Evolutionary conservation across 2,797 vertebrate genomes (phyloP), one percentile per base, ranked within the genome.

Genomic region (Diglossa cyanea): DNA sequence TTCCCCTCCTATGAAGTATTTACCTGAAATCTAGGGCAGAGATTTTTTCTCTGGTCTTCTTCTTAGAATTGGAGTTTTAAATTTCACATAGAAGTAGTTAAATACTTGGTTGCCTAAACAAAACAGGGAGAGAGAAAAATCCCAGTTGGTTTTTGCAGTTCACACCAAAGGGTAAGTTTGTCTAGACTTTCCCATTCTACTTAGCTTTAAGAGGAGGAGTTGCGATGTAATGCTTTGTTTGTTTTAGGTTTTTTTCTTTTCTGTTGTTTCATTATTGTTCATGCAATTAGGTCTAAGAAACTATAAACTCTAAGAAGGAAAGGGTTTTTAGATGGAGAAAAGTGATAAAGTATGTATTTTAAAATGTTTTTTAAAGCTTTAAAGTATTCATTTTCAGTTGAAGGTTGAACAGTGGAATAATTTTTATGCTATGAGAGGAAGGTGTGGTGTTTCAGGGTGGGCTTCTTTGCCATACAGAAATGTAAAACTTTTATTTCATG

Each of bases 241-340:
- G 8, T 57, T 63, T 63, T 0, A 1, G 13, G 13, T 17, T 25
- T n/a, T 39, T 75, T 44, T 31, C 0, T 0, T 55, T 12, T 12
- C 20, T n/a, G 13, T 57, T 86, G 10, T 58, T 58, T 87, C 51
- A 17, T 33, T 78, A 31, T 63, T 75, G 16, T 68, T 67, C 11
- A 44, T 76, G 48, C 40, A 70, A 14, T 11, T 47, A 66, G 4
- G 3, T 73, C 24, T 72, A 42, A 71, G 37, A 77, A 90, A 48
- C 11, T 21, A 21, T 45, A 61, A 57, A 4, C 13, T 83, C 7
- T 19, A 62, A 61, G 58, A 81, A 35, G 33, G 33, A 57, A 57
- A 63, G 21, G 7, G 3, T 7, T 78, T 80, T 66, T 78, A 68
- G 28, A 24, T 76, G 17, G 19, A 71, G 25, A 74, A 66, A 45